Base-by-base conservation (phyloP, 2,113 vertebrate genomes). In the Sinocyclocheilus anophthalmus region DNA sequence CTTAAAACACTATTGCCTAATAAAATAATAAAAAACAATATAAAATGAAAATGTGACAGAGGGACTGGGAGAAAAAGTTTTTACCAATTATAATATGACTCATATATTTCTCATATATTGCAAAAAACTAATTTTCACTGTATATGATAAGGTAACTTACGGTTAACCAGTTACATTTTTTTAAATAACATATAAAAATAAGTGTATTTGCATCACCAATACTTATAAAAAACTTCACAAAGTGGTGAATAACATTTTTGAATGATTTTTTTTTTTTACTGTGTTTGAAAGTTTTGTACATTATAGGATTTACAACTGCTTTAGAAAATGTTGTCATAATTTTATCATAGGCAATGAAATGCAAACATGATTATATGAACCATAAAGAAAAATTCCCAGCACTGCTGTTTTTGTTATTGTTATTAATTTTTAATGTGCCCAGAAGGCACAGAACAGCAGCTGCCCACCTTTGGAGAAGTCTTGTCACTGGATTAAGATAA, bases 401-500 rank as follows among this genome's bases (percentile, higher is more conserved):
- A 42, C 33, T 73, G 33, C 39, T 73, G 30, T 33, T 77, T 77
- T 42, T 80, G 48, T 83, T 83, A 57, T 73, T 57, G 50, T 83
- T 39, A 5, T 72, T 39, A 0, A 59, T 83, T 59, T 75, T 84
- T 84, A 75, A 75, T 84, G 53, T n/a, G 69, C 82, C 69, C 73
- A 12, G 33, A 39, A 84, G 69, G 69, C 82, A 84, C 22, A 59
- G 69, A 48, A 59, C 69, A 84, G 14, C 82, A 73, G 50, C 53
- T 82, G 45, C 16, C 45, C 81, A 70, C 81, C 48, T 69, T 53
- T 63, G 81, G 81, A 73, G 69, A 57, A 57, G 12, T 55, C 76
- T 33, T 85, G 63, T 85, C 39, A 85, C 65, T 70, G 14, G 42
- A 77, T 79, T 78, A 67, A 69, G 73, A 67, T 87, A 83, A 83